Evolutionary conservation across 1,140 invertebrate genomes (phyloP).

Genomic region (Zaprionus lachaisei): DNA sequence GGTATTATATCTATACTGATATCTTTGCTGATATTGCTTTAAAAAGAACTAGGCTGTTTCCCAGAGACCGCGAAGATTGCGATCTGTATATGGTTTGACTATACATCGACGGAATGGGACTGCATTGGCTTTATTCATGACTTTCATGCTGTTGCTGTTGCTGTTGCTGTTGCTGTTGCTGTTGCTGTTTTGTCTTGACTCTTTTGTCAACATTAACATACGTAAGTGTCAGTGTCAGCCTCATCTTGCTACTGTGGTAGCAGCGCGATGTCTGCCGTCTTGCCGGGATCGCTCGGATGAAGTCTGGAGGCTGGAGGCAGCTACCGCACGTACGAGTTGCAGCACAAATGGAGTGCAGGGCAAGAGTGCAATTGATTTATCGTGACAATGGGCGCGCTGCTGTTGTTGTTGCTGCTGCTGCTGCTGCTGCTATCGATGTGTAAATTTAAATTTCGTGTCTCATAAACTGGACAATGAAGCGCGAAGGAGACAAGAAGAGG

Average conservation of each 20-base stretch:
- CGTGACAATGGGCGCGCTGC: constrained; percentile 74
- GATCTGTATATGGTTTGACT: neutral
- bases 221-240: constrained; percentile 77
- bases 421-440: constrained; percentile 65
- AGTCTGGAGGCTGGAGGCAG: constrained; percentile 1
- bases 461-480: constrained; percentile 74
- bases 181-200: constrained; percentile 59
- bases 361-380: constrained; percentile 83
- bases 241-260: constrained; percentile 72
- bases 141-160: constrained; percentile 40
- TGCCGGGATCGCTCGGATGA: constrained; percentile 27
- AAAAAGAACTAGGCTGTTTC: no score
- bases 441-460: constrained; percentile 80
- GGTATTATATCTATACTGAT: no score
- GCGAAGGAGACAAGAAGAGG: neutral
- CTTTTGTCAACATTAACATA: constrained; percentile 84
- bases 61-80: no score
- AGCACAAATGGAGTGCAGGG: constrained; percentile 34
- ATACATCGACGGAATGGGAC: neutral
- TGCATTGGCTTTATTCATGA: constrained; percentile 18
- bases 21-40: no score
- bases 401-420: neutral
- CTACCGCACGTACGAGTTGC: constrained; percentile 15
- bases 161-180: constrained; percentile 37
- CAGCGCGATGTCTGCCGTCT: neutral